Conservation (phyloP, 2,113 vertebrate species). For the Lepidothrix coronata region DNA sequence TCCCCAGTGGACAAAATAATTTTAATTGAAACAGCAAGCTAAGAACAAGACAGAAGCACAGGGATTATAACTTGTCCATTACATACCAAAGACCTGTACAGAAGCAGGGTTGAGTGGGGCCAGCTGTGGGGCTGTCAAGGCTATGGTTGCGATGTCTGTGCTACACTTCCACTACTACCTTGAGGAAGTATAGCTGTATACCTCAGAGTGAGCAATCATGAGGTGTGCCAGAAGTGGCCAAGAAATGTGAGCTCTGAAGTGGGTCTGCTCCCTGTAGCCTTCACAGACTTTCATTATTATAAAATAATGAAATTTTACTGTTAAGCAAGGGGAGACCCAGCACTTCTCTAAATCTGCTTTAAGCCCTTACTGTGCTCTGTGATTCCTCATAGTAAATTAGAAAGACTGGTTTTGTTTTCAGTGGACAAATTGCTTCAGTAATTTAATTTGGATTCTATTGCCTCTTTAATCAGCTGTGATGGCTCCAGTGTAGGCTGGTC, state of each 20-base stretch:
- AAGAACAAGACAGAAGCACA: not conserved
- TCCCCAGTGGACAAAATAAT: not conserved
- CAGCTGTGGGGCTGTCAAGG: not conserved
- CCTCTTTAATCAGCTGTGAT: slow-evolving; percentile 61
- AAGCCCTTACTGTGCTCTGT: slow-evolving; percentile 24
- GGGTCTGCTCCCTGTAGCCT: not conserved
- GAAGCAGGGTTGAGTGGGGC: not conserved
- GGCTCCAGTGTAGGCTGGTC: slow-evolving; percentile 10
- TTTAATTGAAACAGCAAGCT: not conserved
- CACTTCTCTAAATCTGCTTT: slow-evolving; percentile 37
- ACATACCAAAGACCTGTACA: not conserved
- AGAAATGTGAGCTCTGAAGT: not conserved
- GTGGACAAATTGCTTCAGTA: slow-evolving; percentile 47
- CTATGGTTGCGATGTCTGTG: not conserved
- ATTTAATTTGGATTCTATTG: slow-evolving; percentile 64
- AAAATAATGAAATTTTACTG: slow-evolving; percentile 41
- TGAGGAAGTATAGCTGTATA: not conserved
- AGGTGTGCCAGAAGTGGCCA: not conserved
- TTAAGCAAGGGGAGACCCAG: slow-evolving; percentile 26
- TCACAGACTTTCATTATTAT: not conserved
- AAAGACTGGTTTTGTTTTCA: slow-evolving; percentile 44
- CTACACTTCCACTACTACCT: not conserved
- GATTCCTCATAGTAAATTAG: slow-evolving; percentile 62
- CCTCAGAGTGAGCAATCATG: not conserved
- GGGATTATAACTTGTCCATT: not conserved